phyloP scores from a whole-genome alignment of 2,113 vertebrate species.

The Hippopotamus amphibius region DNA sequence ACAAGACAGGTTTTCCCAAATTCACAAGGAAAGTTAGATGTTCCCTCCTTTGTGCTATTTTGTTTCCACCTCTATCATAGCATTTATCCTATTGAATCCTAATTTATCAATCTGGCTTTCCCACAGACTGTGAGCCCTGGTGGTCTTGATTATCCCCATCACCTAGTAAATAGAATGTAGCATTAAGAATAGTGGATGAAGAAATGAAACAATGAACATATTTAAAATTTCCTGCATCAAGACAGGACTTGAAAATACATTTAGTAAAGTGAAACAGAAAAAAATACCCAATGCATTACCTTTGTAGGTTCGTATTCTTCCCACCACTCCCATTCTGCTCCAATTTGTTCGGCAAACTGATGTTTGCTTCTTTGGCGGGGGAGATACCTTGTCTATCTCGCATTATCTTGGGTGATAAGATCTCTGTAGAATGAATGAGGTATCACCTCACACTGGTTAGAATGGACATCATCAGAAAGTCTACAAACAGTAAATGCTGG shows the following conservation, averaged over 20 bases:
- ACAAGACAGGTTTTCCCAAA: not conserved
- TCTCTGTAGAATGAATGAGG: constrained; percentile 70
- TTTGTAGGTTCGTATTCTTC: constrained; percentile 60
- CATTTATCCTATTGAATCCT: not conserved
- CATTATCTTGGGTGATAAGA: constrained; percentile 63
- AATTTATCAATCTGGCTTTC: not conserved
- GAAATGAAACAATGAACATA: not conserved
- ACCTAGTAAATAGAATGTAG: not conserved
- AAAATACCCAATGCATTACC: constrained; percentile 52
- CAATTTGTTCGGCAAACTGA: constrained; percentile 76
- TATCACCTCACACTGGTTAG: too few relatives aligned
- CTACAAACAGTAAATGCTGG: too few relatives aligned
- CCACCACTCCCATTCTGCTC: constrained; percentile 55
- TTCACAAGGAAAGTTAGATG: not conserved
- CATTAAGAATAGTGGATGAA: not conserved
- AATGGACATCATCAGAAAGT: too few relatives aligned
- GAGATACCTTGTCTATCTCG: constrained; percentile 74
- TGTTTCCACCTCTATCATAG: not conserved
- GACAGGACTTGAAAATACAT: not conserved
- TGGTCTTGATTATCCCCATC: not conserved
- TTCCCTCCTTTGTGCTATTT: not conserved
- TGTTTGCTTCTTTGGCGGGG: constrained; percentile 76
- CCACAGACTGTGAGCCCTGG: not conserved
- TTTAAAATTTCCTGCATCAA: not conserved
- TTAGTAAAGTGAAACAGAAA: constrained; percentile 21